Evolutionary conservation across 1,140 invertebrate genomes (phyloP).

Genomic region (Diorhabda sublineata): DNA sequence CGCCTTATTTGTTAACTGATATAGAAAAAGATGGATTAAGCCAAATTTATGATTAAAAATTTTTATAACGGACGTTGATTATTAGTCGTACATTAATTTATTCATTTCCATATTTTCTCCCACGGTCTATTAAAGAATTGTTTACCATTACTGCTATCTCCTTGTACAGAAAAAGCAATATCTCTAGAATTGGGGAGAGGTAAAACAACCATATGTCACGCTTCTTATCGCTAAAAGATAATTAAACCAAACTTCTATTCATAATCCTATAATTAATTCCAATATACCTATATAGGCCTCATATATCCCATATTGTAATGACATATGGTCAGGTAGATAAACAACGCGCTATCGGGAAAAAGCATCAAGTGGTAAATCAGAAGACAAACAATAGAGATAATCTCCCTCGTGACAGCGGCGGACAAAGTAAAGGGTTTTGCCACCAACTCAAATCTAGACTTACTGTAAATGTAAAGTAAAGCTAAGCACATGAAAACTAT

Average conservation of each 20-base stretch:
- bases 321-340: neutral
- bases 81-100: too few species aligned
- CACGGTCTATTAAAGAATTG: too few species aligned
- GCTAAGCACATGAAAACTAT: too few species aligned
- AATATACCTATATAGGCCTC: neutral
- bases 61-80: too few species aligned
- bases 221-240: neutral
- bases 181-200: neutral
- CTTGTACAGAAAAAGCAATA: neutral
- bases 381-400: slow-evolving; percentile 1
- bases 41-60: too few species aligned
- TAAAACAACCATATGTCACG: neutral
- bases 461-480: too few species aligned
- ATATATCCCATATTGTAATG: neutral
- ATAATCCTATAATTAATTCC: slow-evolving; percentile 3
- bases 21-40: too few species aligned
- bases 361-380: neutral
- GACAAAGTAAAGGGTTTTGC: neutral
- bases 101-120: too few species aligned
- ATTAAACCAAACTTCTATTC: neutral
- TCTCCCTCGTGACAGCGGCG: neutral
- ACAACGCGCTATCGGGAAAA: neutral
- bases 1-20: too few species aligned
- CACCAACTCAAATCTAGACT: too few species aligned
- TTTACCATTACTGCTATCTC: too few species aligned